Evolutionary conservation across 1,140 invertebrate species (phyloP).

Genomic region (Watersipora subatra): DNA sequence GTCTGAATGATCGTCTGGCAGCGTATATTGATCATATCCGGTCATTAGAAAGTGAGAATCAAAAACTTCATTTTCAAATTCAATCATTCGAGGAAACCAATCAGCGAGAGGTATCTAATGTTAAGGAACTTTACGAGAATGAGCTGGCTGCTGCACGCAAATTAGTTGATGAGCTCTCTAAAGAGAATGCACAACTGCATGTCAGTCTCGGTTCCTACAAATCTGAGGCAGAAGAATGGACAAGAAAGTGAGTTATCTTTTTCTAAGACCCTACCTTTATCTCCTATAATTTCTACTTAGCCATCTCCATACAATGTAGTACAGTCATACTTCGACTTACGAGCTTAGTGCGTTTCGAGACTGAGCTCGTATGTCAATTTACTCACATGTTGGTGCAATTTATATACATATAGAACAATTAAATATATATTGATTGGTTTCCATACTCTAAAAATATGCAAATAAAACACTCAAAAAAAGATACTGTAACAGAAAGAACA

Average conservation of each 20-base stretch:
- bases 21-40: slow-evolving; percentile 83
- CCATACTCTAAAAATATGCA: too few species aligned
- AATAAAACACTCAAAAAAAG: too few species aligned
- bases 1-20: slow-evolving; percentile 87
- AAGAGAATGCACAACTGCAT: slow-evolving; percentile 75
- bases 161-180: slow-evolving; percentile 72
- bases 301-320: too few species aligned
- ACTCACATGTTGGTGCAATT: too few species aligned
- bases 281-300: too few species aligned
- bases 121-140: slow-evolving; percentile 80
- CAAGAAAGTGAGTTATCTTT: slow-evolving; percentile 56
- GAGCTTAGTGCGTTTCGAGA: too few species aligned
- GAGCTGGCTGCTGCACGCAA: slow-evolving; percentile 74
- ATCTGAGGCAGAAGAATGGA: slow-evolving; percentile 71
- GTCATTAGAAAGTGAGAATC: slow-evolving; percentile 79
- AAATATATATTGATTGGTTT: too few species aligned
- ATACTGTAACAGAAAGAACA: too few species aligned
- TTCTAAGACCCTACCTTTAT: too few species aligned
- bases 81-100: slow-evolving; percentile 40
- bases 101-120: slow-evolving; percentile 68
- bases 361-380: too few species aligned
- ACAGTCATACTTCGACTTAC: too few species aligned
- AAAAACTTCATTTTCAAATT: slow-evolving; percentile 52
- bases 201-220: slow-evolving; percentile 73
- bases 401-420: too few species aligned